Evolutionary conservation across 2,888 invertebrate genomes (phyloP).

Genomic region (Smittia sp.): DNA sequence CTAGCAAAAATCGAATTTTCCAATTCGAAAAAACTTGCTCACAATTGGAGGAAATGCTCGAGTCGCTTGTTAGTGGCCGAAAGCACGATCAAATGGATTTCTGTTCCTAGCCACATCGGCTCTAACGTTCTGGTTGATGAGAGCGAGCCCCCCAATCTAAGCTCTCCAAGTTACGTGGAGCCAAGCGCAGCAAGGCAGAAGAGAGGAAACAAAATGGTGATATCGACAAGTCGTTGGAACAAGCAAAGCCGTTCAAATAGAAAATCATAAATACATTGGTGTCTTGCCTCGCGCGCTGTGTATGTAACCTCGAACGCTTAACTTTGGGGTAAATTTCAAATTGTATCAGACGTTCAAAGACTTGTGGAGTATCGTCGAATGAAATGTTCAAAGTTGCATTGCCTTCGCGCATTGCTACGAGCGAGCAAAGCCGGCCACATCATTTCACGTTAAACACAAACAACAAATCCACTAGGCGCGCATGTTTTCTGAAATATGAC

Average conservation of each 20-base stretch:
- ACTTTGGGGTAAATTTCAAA: conserved; percentile 41
- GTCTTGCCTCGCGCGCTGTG: conserved; percentile 13
- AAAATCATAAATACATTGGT: conserved; percentile 34
- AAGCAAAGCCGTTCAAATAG: conserved; percentile 37
- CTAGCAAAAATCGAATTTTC: conserved; percentile 41
- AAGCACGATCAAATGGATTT: conserved; percentile 33
- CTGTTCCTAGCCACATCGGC: background rate
- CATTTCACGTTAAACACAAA: conserved; percentile 39
- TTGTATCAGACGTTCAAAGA: conserved; percentile 36
- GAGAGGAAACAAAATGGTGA: conserved; percentile 39
- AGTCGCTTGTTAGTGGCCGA: conserved; percentile 35
- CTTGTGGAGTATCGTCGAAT: background rate
- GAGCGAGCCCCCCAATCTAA: conserved; percentile 6
- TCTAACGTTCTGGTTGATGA: background rate
- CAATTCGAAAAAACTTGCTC: conserved; percentile 40
- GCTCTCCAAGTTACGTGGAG: background rate
- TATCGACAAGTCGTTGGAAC: conserved; percentile 35
- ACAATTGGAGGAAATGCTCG: conserved; percentile 40
- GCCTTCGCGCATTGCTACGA: background rate
- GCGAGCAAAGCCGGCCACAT: background rate
- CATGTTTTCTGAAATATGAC: conserved; percentile 13
- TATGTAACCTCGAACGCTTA: conserved; percentile 21
- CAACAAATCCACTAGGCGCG: conserved; percentile 37
- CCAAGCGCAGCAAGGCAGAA: conserved; percentile 10
- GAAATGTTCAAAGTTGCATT: conserved; percentile 10